Evolutionary conservation across 2,797 vertebrate genomes (phyloP), one percentile per base, ranked within the genome.

Genomic region (Hozukius guyotensis): DNA sequence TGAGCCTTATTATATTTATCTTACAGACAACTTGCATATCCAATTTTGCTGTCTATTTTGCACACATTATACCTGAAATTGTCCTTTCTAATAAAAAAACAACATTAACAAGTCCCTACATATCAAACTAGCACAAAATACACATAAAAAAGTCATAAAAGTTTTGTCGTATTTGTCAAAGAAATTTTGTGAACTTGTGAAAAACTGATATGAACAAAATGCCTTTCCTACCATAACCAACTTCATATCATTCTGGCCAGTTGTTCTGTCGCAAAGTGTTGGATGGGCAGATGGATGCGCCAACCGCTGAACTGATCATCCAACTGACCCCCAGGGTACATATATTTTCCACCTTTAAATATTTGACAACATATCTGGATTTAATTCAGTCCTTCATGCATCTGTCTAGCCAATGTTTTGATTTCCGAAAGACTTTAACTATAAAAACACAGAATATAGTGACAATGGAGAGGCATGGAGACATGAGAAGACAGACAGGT

Each of bases 401-500:
- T 53, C 27, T 20, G 32, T 61, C 34, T 32, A 31, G 5, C 29
- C 24, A 71, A 13, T 72, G n/a, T 60, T 72, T 72, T 66, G 25
- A 73, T 75, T 69, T 73, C 18, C 49, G 16, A 73, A 49, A 69
- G 27, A 38, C 31, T 82, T 29, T 53, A 34, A 67, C 61, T 29
- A 22, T 59, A 46, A 75, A 76, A 82, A 68, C 42, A 42, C 20
- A 52, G 25, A 75, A 72, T 53, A 60, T 11, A 49, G 67, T 71
- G 62, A 61, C 25, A 63, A 61, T 57, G 56, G 29, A 69, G 20
- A 42, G 42, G n/a, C 16, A 20, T 79, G 52, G 67, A 69, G 74
- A 36, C 52, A 42, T 52, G 46, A 72, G 59, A 82, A 59, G 66
- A 64, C 75, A 72, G 78, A 70, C 60, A 70, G 72, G 73, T 75